Evolutionary conservation across 1,140 invertebrate genomes (phyloP), one percentile per base, ranked within the genome.

Genomic region (Asobara japonica): DNA sequence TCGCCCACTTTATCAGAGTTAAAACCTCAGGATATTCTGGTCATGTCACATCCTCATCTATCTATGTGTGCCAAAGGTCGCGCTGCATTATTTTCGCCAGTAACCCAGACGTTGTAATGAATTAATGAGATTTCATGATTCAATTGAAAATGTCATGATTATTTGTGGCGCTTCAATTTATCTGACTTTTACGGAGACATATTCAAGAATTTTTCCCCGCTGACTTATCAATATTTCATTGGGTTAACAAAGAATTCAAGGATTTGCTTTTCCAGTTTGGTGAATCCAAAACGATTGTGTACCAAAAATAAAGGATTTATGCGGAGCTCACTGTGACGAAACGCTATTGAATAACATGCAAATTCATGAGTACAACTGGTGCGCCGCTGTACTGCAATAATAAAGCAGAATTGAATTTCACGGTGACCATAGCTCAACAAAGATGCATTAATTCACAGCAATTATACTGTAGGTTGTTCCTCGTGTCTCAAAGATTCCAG

Each of bases 311-410:
- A 65, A 18, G 7, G 29, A 18, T 31, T 13, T 65, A 22, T 30
- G 61, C 65, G 62, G 41, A 10, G 20, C 7, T 71, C 16, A 4
- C 67, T 45, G 67, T 73, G 77, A 74, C 65, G 77, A 77, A 67
- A 76, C 71, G 72, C 51, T 51, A 38, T 65, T 73, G 62, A 77
- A 79, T 82, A 78, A 80, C 76, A 81, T 82, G 78, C 76, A 80
- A 79, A 82, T 80, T 78, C 70, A 79, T 80, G 78, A 79, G 69
- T 73, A 74, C 56, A 51, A 73, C 60, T n/a, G 64, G 64, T 51
- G 67, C 33, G 69, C 56, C 73, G 76, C 76, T 75, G 77, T 76
- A 78, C 74, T 20, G 78, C 77, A 77, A 78, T 78, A 78, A 76
- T 75, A 60, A 65, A 33, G 22, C 11, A 13, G 36, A 64, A 38